These are phyloP conservation scores for Hippocampus kuda DNA, from an alignment of 2,797 vertebrate genomes.

Conservation along the genomic window DNA sequence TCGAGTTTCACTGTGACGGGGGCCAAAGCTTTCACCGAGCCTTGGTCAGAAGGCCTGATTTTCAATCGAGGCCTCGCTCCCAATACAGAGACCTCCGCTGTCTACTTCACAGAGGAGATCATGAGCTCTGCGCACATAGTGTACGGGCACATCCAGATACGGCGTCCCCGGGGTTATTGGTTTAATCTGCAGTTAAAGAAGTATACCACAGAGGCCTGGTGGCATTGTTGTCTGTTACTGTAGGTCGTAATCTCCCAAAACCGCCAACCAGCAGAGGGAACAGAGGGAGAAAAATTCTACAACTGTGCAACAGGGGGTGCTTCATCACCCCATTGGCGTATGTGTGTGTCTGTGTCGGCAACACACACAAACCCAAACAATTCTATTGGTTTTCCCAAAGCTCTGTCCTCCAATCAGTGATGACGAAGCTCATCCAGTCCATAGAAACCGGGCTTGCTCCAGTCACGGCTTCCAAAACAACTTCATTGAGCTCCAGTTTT, in stretches of 20 bases:
- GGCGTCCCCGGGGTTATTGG: slow-evolving; percentile 39
- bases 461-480: slow-evolving; percentile 40
- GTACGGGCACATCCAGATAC: slow-evolving; percentile 38
- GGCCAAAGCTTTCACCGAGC: slow-evolving; percentile 24
- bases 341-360: slow-evolving; percentile 2
- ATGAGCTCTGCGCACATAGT: slow-evolving; percentile 28
- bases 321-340: slow-evolving; percentile 52
- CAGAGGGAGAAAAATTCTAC: slow-evolving; percentile 51
- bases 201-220: slow-evolving; percentile 43
- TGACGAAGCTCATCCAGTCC: slow-evolving; percentile 40
- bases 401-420: slow-evolving; percentile 45
- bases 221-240: slow-evolving; percentile 37
- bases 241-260: slow-evolving; percentile 57
- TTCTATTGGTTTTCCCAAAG: slow-evolving; percentile 52
- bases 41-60: slow-evolving; percentile 35
- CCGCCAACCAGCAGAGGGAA: slow-evolving; percentile 35
- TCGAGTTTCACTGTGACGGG: slow-evolving; percentile 46
- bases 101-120: slow-evolving; percentile 28
- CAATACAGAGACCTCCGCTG: slow-evolving; percentile 28
- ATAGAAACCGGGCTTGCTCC: slow-evolving; percentile 60
- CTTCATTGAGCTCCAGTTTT: slow-evolving; percentile 33
- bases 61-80: slow-evolving; percentile 34
- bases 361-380: slow-evolving; percentile 27
- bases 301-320: slow-evolving; percentile 56
- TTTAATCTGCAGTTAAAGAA: slow-evolving; percentile 44